Evolutionary conservation across 2,888 invertebrate species (phyloP).

Genomic region (Baronia brevicornis): DNA sequence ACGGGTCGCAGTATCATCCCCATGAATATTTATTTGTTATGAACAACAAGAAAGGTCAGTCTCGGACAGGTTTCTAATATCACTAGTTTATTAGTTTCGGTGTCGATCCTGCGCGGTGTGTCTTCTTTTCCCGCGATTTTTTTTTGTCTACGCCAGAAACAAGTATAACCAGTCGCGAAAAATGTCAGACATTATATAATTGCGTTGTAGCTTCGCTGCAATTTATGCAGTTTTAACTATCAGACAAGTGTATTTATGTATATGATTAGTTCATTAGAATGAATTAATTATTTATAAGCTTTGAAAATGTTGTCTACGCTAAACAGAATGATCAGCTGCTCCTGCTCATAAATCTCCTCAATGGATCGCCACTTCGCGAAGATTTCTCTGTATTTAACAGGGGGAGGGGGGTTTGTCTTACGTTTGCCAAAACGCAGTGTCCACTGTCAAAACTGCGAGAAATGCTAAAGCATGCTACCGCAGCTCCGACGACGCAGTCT

Average conservation of each 20-base stretch:
- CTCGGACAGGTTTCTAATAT: slow-evolving; percentile 23
- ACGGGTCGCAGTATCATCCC: slow-evolving; percentile 5
- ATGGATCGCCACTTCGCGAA: no score
- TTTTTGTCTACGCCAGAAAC: neutral
- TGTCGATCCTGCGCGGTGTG: neutral
- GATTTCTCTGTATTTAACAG: no score
- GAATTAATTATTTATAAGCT: neutral
- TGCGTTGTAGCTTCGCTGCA: neutral
- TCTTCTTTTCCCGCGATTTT: slow-evolving; percentile 2
- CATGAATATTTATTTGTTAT: slow-evolving; percentile 15
- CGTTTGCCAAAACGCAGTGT: no score
- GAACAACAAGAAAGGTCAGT: slow-evolving; percentile 24
- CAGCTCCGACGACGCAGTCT: no score
- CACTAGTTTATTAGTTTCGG: slow-evolving; percentile 12
- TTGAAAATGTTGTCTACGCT: neutral
- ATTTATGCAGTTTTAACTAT: slow-evolving; percentile 14
- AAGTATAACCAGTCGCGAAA: slow-evolving; percentile 8
- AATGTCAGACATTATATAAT: slow-evolving; percentile 6
- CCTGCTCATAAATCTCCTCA: no score
- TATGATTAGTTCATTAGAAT: slow-evolving; percentile 1
- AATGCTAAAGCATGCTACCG: no score
- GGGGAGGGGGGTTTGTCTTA: no score
- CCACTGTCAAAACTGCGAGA: no score
- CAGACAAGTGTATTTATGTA: slow-evolving; percentile 3
- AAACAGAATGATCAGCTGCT: no score